phyloP scores from a whole-genome alignment of 2,888 invertebrate species.

The Tetranychus piercei region DNA sequence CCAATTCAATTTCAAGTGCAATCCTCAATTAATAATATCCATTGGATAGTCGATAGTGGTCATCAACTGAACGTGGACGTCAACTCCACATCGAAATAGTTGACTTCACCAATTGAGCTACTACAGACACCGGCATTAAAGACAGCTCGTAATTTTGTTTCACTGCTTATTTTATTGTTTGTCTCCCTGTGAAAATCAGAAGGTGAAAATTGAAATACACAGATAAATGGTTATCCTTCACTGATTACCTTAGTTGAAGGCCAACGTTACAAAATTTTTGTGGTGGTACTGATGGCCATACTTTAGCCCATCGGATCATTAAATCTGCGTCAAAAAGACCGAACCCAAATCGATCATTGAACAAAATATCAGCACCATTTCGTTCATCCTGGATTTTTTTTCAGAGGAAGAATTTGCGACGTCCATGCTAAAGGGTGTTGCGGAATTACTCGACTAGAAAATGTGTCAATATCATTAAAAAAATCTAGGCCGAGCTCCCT shows the following conservation, averaged over 20 bases:
- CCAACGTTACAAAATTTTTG: slow-evolving; percentile 3
- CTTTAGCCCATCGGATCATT: slow-evolving; percentile 49
- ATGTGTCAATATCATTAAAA: no score
- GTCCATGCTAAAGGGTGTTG: slow-evolving; percentile 75
- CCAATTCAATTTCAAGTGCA: slow-evolving; percentile 50
- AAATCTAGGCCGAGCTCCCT: no score
- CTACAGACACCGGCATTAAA: slow-evolving; percentile 38
- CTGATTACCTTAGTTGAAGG: neutral
- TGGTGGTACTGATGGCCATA: slow-evolving; percentile 44
- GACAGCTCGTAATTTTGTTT: neutral
- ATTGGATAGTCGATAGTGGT: slow-evolving; percentile 49
- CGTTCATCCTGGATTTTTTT: slow-evolving; percentile 50
- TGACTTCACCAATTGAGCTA: slow-evolving; percentile 29
- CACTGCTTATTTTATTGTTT: neutral
- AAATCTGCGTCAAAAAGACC: slow-evolving; percentile 66
- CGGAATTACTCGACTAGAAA: no score
- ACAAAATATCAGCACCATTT: slow-evolving; percentile 59
- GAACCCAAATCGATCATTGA: slow-evolving; percentile 64
- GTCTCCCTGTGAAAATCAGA: neutral
- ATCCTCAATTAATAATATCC: no score
- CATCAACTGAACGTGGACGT: no score
- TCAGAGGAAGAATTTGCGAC: slow-evolving; percentile 51
- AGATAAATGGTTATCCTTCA: neutral
- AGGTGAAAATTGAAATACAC: neutral
- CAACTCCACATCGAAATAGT: slow-evolving; percentile 62